Evolutionary conservation across 2,797 vertebrate genomes (phyloP).

Genomic region (Mionectes olivaceus): DNA sequence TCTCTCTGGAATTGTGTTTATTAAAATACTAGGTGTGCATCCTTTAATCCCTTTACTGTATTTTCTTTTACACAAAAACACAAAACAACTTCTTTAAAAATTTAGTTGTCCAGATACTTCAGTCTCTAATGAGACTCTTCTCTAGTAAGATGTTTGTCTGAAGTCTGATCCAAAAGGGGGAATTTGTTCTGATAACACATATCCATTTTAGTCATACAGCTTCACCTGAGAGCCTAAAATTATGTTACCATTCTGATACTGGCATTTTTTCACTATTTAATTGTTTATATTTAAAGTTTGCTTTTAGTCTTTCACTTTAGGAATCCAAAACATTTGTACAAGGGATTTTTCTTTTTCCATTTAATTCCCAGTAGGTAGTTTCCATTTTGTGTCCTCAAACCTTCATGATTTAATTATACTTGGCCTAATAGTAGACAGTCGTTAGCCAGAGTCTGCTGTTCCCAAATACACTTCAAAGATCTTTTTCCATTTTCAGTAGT

Average conservation of each 20-base stretch:
- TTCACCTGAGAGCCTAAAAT: not conserved
- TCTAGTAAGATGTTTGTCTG: not conserved
- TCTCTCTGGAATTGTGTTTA: not conserved
- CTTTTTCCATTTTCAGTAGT: not conserved
- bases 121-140: not conserved
- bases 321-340: not conserved
- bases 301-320: not conserved
- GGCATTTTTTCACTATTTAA: not conserved
- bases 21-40: conserved; percentile 13
- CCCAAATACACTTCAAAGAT: not conserved
- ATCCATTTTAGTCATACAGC: not conserved
- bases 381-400: not conserved
- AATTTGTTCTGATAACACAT: not conserved
- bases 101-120: not conserved
- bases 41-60: not conserved
- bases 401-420: not conserved
- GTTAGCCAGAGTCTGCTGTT: not conserved
- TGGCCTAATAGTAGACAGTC: not conserved
- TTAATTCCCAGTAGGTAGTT: not conserved
- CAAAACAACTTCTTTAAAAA: not conserved
- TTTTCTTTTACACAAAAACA: not conserved
- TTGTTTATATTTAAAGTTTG: not conserved
- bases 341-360: not conserved
- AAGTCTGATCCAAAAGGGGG: not conserved
- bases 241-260: not conserved